Conservation (phyloP, 2,888 invertebrate species). For the Ennomos erosarius region DNA sequence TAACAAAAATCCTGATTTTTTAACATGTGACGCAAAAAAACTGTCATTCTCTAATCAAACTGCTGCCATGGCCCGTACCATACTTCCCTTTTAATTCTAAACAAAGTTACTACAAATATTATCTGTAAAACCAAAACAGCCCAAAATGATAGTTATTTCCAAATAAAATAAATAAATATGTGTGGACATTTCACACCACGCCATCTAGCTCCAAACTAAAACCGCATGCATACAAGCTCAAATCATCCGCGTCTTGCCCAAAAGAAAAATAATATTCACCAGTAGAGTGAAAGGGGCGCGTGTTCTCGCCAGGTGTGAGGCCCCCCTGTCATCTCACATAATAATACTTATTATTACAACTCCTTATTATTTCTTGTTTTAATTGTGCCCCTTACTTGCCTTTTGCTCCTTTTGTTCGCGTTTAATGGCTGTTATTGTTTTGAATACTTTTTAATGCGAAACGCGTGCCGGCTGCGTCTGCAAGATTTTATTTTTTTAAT, state of each 20-base stretch:
- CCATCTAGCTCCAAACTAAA: too few relatives aligned
- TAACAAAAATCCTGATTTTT: too few relatives aligned
- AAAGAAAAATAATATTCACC: conserved; percentile 17
- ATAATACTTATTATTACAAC: conserved; percentile 83
- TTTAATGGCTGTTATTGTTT: conserved; percentile 84
- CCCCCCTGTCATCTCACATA: conserved; percentile 69
- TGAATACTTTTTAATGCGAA: conserved; percentile 66
- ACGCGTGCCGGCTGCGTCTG: conserved; percentile 77
- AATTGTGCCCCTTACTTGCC: conserved; percentile 83
- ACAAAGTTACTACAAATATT: too few relatives aligned
- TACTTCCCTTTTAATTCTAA: too few relatives aligned
- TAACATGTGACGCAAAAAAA: too few relatives aligned
- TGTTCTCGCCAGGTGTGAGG: conserved; percentile 71
- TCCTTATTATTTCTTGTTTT: conserved; percentile 85
- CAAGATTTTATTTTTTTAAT: conserved; percentile 38
- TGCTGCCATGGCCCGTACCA: too few relatives aligned
- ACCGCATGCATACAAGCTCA: too few relatives aligned
- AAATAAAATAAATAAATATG: too few relatives aligned
- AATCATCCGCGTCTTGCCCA: background rate
- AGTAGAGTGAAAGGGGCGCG: conserved; percentile 50
- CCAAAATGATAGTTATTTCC: too few relatives aligned
- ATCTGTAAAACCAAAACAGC: too few relatives aligned
- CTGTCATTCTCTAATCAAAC: too few relatives aligned
- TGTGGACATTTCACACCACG: too few relatives aligned
- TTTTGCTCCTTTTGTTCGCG: conserved; percentile 82